Evolutionary conservation across 2,888 invertebrate species (phyloP).

Genomic region (Cyclophora albipunctata): DNA sequence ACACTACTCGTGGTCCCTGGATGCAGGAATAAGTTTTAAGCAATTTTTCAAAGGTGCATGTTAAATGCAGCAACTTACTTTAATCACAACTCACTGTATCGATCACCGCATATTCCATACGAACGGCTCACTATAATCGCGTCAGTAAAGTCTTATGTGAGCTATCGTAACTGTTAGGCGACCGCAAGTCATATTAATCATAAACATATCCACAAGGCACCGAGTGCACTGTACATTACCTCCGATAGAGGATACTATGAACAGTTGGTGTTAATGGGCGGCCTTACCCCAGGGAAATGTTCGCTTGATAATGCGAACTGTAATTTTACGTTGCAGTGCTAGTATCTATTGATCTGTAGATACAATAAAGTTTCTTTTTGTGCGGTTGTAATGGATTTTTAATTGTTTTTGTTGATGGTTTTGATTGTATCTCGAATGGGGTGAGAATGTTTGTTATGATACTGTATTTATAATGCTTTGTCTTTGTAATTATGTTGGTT

Average conservation of each 20-base stretch:
- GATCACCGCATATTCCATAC: too few species aligned
- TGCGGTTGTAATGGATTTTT: slow-evolving; percentile 23
- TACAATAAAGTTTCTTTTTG: slow-evolving; percentile 20
- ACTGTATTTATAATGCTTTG: too few species aligned
- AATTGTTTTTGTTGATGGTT: slow-evolving; percentile 2
- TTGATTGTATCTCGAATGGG: slow-evolving; percentile 8
- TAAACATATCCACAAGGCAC: slow-evolving; percentile 36
- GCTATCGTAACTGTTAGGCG: slow-evolving; percentile 39
- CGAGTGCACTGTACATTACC: slow-evolving; percentile 47
- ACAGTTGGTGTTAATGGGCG: slow-evolving; percentile 71
- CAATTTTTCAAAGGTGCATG: too few species aligned
- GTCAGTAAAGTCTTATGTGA: slow-evolving; percentile 14
- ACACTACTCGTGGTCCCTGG: too few species aligned
- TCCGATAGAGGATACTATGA: slow-evolving; percentile 37
- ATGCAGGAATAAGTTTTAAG: too few species aligned
- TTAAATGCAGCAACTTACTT: too few species aligned
- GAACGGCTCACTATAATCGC: too few species aligned
- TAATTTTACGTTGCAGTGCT: slow-evolving; percentile 63
- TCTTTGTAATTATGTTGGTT: too few species aligned
- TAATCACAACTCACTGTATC: too few species aligned
- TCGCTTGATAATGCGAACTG: slow-evolving; percentile 61
- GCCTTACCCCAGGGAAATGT: slow-evolving; percentile 64
- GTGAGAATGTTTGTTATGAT: too few species aligned
- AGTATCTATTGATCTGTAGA: slow-evolving; percentile 27
- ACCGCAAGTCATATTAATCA: slow-evolving; percentile 44